Percentiles rank a stretch among this genome's conserved stretches.
Evolutionary conservation across 2,888 invertebrate genomes (phyloP).

Genomic region (Caenorhabditis plicata): DNA sequence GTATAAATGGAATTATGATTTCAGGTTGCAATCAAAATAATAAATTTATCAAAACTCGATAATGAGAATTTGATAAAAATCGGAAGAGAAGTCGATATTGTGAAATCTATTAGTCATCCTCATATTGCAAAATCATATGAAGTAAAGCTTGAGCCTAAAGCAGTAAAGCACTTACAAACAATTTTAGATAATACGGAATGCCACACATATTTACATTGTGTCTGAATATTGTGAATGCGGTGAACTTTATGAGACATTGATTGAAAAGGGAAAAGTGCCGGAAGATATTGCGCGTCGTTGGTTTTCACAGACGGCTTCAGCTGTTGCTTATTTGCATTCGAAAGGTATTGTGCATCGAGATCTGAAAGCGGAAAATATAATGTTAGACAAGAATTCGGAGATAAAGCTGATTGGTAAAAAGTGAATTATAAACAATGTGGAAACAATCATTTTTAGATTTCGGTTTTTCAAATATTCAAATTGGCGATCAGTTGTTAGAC

Average conservation of each 20-base stretch:
- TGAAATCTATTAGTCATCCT: conserved; percentile 91
- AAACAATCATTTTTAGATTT: conserved; percentile 15
- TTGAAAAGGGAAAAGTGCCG: conserved; percentile 43
- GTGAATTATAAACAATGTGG: not conserved
- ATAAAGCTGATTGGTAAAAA: conserved; percentile 67
- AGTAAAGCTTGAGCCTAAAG: conserved; percentile 70
- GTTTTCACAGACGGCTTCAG: conserved; percentile 62
- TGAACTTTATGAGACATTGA: conserved; percentile 81
- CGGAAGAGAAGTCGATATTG: conserved; percentile 93
- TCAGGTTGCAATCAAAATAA: conserved; percentile 93
- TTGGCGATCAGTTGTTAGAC: conserved; percentile 73
- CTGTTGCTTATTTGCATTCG: conserved; percentile 62
- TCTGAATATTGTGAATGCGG: conserved; percentile 96
- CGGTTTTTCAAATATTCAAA: conserved; percentile 85
- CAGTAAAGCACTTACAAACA: not conserved
- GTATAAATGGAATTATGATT: too few relatives aligned
- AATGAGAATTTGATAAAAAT: conserved; percentile 89
- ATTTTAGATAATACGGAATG: conserved; percentile 87
- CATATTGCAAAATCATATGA: conserved; percentile 96
- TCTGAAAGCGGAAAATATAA: conserved; percentile 60
- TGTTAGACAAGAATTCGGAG: conserved; percentile 50
- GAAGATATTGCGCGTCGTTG: conserved; percentile 45
- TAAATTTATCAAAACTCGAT: conserved; percentile 88
- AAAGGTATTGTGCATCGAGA: conserved; percentile 60
- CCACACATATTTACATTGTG: conserved; percentile 93